These are phyloP conservation scores for Melipona quadrifasciata DNA, from an alignment of 1,140 invertebrate species.

Conservation along the genomic window DNA sequence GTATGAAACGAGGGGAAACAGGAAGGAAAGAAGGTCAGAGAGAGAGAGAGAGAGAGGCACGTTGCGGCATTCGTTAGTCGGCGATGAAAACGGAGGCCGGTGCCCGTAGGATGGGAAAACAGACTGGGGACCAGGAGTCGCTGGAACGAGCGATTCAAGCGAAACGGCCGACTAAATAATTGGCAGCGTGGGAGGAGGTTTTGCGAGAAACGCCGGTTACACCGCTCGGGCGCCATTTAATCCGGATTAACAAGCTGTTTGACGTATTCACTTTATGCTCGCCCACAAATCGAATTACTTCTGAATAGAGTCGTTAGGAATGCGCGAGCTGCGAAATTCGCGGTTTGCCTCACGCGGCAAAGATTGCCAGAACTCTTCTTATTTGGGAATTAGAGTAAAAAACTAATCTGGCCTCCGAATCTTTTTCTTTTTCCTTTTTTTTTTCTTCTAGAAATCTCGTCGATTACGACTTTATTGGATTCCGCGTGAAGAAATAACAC, in stretches of 20 bases:
- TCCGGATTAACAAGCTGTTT: slow-evolving; percentile 62
- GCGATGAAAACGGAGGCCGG: background rate
- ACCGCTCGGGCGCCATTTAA: slow-evolving; percentile 49
- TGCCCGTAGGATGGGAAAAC: background rate
- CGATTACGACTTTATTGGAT: background rate
- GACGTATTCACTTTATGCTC: slow-evolving; percentile 48
- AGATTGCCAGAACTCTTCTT: background rate
- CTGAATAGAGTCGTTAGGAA: slow-evolving; percentile 59
- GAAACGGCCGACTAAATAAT: slow-evolving; percentile 55
- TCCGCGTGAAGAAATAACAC: background rate
- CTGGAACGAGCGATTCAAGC: slow-evolving; percentile 26
- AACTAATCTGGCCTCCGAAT: background rate
- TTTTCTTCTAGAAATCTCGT: background rate
- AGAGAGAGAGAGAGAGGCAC: background rate
- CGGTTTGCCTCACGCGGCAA: background rate
- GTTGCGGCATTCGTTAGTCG: slow-evolving; percentile 38
- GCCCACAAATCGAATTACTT: slow-evolving; percentile 53
- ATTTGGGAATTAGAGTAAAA: no score
- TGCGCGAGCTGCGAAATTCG: background rate
- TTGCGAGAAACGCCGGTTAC: slow-evolving; percentile 39
- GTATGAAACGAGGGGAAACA: background rate
- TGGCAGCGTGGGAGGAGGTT: slow-evolving; percentile 36
- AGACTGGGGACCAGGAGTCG: background rate
- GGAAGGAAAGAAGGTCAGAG: no score
- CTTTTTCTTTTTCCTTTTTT: background rate